Evolutionary conservation across 2,113 vertebrate species (phyloP).

Genomic region (Phalacrocorax carbo): DNA sequence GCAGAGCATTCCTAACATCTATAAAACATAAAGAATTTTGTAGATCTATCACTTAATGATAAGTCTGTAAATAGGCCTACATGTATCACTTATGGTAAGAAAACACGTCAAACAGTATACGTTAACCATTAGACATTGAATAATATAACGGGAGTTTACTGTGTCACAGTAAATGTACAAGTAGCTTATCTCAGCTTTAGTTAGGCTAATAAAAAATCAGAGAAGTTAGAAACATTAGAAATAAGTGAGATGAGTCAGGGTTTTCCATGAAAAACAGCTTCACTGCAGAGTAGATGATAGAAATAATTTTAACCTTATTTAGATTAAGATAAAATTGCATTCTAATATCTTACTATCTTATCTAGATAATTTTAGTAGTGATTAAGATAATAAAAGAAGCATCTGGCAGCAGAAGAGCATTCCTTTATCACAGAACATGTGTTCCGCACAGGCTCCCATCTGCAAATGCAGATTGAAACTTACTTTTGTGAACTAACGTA

Average conservation of each 20-base stretch:
- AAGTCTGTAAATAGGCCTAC: neutral
- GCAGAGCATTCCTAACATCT: neutral
- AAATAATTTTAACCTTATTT: conserved; percentile 53
- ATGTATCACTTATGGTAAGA: neutral
- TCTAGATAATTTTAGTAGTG: conserved; percentile 35
- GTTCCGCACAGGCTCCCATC: neutral
- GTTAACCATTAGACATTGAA: neutral
- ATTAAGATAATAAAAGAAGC: neutral
- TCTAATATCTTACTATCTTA: conserved; percentile 1
- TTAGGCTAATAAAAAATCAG: neutral
- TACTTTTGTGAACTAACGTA: neutral
- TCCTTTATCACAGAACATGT: neutral
- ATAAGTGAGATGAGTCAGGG: neutral
- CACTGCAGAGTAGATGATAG: neutral
- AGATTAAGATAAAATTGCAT: conserved; percentile 31
- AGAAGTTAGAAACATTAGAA: neutral
- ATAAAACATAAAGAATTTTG: neutral
- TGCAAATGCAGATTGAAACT: neutral
- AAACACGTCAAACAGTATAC: neutral
- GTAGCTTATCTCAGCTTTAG: neutral
- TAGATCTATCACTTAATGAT: neutral
- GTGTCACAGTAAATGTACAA: neutral
- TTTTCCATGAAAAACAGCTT: conserved; percentile 19
- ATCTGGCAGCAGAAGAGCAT: neutral
- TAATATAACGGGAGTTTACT: neutral